Conservation (phyloP, 2,113 vertebrate genomes). For the Psilopsiagon aurifrons region DNA sequence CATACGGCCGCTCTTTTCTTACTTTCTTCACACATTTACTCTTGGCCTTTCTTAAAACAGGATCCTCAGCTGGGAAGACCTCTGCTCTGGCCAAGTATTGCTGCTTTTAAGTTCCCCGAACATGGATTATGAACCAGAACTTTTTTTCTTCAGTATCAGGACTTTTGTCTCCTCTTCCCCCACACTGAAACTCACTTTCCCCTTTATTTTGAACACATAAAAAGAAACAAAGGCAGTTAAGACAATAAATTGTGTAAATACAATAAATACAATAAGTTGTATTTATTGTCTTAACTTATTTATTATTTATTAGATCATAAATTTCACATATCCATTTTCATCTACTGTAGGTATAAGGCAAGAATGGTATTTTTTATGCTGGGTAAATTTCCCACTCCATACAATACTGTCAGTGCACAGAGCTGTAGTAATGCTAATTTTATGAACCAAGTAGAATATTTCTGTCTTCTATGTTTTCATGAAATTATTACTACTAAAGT, state of each 20-base stretch:
- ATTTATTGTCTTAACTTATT: neutral
- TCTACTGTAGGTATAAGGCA: neutral
- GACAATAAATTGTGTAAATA: neutral
- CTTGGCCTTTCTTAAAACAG: neutral
- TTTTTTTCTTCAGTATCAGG: neutral
- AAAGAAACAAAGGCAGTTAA: neutral
- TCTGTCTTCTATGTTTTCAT: neutral
- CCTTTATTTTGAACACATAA: neutral
- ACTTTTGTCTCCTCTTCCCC: neutral
- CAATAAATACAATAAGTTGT: neutral
- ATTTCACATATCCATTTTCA: neutral
- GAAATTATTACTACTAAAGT: neutral
- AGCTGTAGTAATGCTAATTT: neutral
- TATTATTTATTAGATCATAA: neutral
- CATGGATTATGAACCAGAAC: neutral
- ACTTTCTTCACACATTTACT: accelerated
- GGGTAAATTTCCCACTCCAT: neutral
- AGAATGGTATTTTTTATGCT: neutral
- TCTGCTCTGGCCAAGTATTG: neutral
- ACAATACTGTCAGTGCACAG: neutral
- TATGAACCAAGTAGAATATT: neutral
- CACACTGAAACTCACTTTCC: neutral
- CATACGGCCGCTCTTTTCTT: neutral
- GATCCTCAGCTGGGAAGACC: neutral
- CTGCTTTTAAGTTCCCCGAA: neutral